Evolutionary conservation across 2,113 vertebrate species (phyloP).

Genomic region (Xiphorhynchus elegans): DNA sequence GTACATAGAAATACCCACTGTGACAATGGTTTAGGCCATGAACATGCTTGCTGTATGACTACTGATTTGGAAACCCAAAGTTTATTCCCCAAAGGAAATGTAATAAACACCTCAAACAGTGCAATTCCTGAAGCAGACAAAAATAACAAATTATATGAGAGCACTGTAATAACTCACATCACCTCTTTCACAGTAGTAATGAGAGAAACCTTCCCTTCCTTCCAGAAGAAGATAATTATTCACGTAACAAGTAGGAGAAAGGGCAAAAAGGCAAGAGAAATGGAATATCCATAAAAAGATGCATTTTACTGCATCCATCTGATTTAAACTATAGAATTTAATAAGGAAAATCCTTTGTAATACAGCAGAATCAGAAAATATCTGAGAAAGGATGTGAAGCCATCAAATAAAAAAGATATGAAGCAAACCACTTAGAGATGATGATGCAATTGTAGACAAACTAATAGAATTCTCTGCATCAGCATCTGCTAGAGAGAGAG

Average conservation of each 20-base stretch:
- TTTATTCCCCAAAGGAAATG: background rate
- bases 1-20: background rate
- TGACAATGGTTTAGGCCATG: background rate
- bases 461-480: background rate
- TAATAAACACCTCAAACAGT: background rate
- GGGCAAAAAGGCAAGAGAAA: background rate
- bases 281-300: background rate
- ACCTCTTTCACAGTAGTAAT: background rate
- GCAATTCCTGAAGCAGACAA: background rate
- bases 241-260: background rate
- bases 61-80: background rate
- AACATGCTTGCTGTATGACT: background rate
- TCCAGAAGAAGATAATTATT: background rate
- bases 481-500: background rate
- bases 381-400: background rate
- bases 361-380: background rate
- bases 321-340: background rate
- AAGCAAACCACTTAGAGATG: background rate
- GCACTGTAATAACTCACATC: background rate
- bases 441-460: background rate
- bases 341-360: background rate
- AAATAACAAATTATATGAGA: background rate
- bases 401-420: background rate
- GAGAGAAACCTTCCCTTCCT: background rate
- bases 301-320: background rate